These are phyloP conservation scores for Syngnathoides biaculeatus DNA, from an alignment of 2,113 vertebrate species.

Conservation along the genomic window DNA sequence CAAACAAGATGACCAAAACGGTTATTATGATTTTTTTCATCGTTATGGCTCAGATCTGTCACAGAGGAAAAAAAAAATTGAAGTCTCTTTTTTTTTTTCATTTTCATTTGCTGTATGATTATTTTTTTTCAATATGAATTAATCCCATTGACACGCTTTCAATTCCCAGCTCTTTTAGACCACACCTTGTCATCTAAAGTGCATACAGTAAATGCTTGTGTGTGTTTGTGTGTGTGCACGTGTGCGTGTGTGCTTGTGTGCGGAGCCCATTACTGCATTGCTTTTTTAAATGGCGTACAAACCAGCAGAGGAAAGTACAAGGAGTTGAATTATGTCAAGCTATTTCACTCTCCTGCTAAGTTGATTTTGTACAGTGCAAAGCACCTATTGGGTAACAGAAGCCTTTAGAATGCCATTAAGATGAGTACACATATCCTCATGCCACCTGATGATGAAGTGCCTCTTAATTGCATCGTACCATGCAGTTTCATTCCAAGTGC, in stretches of 20 bases:
- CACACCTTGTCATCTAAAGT: slow-evolving; percentile 71
- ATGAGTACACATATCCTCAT: slow-evolving; percentile 53
- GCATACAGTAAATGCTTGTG: slow-evolving; percentile 28
- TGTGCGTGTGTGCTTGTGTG: too few species aligned
- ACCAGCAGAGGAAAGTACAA: slow-evolving; percentile 62
- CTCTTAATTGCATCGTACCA: slow-evolving; percentile 70
- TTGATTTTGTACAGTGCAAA: slow-evolving; percentile 69
- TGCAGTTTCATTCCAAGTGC: background rate
- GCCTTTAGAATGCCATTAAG: slow-evolving; percentile 76
- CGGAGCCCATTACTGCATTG: slow-evolving; percentile 54
- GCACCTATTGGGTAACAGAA: slow-evolving; percentile 77
- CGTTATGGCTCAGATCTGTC: too few species aligned
- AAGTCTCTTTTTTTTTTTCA: too few species aligned
- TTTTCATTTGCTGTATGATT: slow-evolving; percentile 21
- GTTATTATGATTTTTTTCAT: too few species aligned
- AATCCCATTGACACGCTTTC: slow-evolving; percentile 69
- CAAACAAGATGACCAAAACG: too few species aligned
- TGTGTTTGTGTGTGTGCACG: slow-evolving; percentile 6
- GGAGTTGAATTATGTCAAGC: slow-evolving; percentile 75
- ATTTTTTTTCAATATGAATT: slow-evolving; percentile 61
- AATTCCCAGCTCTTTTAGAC: slow-evolving; percentile 69
- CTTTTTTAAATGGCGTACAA: slow-evolving; percentile 77
- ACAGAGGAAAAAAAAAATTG: too few species aligned
- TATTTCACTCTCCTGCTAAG: slow-evolving; percentile 64
- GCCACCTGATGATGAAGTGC: slow-evolving; percentile 60